Base-by-base conservation (phyloP, 2,888 invertebrate species). In the Druceiella hillmani region DNA sequence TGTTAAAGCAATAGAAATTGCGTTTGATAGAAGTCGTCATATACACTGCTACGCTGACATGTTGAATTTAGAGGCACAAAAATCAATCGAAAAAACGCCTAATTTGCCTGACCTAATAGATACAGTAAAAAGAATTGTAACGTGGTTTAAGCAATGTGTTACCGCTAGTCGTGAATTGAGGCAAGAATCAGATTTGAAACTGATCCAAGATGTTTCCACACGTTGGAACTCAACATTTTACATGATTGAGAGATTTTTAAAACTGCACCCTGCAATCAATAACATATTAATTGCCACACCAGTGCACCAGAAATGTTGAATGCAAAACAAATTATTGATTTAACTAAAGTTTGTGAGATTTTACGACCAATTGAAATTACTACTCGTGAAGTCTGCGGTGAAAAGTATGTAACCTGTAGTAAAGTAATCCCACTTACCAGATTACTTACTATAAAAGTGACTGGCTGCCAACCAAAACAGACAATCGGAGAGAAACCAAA, bases 61-160 rank as follows among this genome's bases (percentile, higher is more conserved):
- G 27, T 31, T 49, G 6, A 46, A 48, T 45, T 49, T 49, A 33
- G 43, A 44, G 35, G 43, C 43, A 20, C 33, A 43, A 46, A 48
- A 42, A 41, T 46, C 46, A 4, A 46, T 47, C 17, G 41, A 41
- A 13, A 44, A 37, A 42, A 40, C 40, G 12, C 20, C 17, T 26
- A 27, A 46, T 29, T 40, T 46, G 38, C 38, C 43, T 22, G 32
- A 34, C 13, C 16, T 44, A 33, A 33, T 46, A 39, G 25, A 9
- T 25, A 12, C 22, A 27, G 36, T 44, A 20, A 39, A 44, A 46
- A 36, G 36, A 28, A 42, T 49, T 37, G 47, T 48, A 29, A 36
- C 34, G 5, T 42, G 41, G 38, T 45, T 40, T 34, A 43, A 45
- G 11, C 40, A 41, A 14, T 25, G 45, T 41, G 27, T 41, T 14